Conservation (phyloP, 2,888 invertebrate species). For the Latrodectus hesperus region DNA sequence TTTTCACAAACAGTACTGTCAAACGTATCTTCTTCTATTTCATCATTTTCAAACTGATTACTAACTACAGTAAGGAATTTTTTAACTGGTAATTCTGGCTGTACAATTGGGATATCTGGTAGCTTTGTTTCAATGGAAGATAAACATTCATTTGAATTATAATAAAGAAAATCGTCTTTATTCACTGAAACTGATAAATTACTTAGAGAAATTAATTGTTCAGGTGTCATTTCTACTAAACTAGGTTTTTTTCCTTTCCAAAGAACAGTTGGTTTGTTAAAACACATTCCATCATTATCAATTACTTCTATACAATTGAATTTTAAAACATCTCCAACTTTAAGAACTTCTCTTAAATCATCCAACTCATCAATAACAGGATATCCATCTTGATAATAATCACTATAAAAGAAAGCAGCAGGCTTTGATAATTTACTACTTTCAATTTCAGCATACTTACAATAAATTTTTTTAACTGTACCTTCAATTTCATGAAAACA, state of each 20-base stretch:
- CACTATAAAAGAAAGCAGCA: slow-evolving; percentile 37
- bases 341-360: slow-evolving; percentile 59
- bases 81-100: background rate
- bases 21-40: background rate
- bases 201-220: slow-evolving; percentile 27
- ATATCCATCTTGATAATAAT: slow-evolving; percentile 34
- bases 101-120: background rate
- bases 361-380: slow-evolving; percentile 35
- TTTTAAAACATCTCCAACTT: slow-evolving; percentile 32
- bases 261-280: slow-evolving; percentile 32
- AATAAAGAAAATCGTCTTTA: background rate
- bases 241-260: slow-evolving; percentile 52
- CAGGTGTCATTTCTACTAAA: slow-evolving; percentile 31
- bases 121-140: background rate
- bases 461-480: slow-evolving; percentile 22
- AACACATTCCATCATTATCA: slow-evolving; percentile 41
- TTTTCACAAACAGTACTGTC: background rate
- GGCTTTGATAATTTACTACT: slow-evolving; percentile 4
- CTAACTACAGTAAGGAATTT: slow-evolving; percentile 26
- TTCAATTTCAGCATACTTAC: slow-evolving; percentile 42
- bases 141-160: background rate
- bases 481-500: slow-evolving; percentile 27
- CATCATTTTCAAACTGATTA: slow-evolving; percentile 11
- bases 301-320: slow-evolving; percentile 54
- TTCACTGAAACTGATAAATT: slow-evolving; percentile 5